These are phyloP conservation scores for Hyperoplus immaculatus DNA, from an alignment of 2,797 vertebrate genomes.

Conservation along the genomic window DNA sequence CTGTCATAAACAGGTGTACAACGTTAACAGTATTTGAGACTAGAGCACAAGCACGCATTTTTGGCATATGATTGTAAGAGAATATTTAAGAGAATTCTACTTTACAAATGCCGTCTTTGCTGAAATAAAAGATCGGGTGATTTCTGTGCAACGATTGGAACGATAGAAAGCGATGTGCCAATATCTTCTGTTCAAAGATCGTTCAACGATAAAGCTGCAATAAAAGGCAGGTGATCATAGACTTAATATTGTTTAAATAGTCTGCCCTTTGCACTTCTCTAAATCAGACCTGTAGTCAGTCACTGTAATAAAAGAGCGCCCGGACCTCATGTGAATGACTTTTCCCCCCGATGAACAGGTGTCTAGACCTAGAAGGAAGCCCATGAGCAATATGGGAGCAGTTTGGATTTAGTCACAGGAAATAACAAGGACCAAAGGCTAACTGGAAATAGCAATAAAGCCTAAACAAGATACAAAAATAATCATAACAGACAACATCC, in stretches of 20 bases:
- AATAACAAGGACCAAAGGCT: conserved; percentile 83
- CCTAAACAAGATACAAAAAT: conserved; percentile 85
- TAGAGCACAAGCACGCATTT: background rate
- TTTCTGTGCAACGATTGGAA: background rate
- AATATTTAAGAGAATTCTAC: background rate
- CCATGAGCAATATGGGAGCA: conserved; percentile 22
- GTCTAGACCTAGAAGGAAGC: conserved; percentile 65
- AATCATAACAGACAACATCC: conserved; percentile 86
- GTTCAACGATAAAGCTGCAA: conserved; percentile 23
- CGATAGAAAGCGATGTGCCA: background rate
- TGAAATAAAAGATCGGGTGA: background rate
- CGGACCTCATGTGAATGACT: conserved; percentile 31
- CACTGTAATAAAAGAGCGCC: conserved; percentile 1
- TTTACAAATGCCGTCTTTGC: background rate
- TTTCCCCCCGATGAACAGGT: conserved; percentile 46
- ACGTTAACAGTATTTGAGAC: background rate
- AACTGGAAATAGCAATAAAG: conserved; percentile 85
- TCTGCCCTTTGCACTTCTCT: conserved; percentile 23
- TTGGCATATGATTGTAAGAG: background rate
- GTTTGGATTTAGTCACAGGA: conserved; percentile 82
- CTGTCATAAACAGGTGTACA: background rate
- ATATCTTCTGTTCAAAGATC: background rate
- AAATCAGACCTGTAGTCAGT: background rate
- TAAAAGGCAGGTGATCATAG: conserved; percentile 24
- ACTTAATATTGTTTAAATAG: background rate